Base-by-base conservation (phyloP, 2,797 vertebrate species). In the Leucoraja ocellata region DNA sequence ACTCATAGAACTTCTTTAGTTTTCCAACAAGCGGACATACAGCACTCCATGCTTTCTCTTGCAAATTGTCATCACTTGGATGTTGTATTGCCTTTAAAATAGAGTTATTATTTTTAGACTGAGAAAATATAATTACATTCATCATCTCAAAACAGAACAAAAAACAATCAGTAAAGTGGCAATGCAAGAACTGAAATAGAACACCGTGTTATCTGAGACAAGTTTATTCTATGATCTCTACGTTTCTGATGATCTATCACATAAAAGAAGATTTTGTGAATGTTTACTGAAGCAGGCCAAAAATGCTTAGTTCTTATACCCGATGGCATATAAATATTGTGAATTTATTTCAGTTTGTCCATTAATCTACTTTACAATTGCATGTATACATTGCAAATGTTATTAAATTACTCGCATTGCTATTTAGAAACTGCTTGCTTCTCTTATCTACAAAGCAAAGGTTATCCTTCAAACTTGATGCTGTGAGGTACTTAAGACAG, bases 1-100 rank as follows among this genome's bases (percentile, higher is more conserved):
- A 99, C 97, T 99, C 96, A 46, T 99, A 99, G 96, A 99, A 99
- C 96, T 98, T 99, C 96, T 99, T 99, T 96, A 99, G 97, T 96
- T 97, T 99, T 94, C 98, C 98, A 95, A 99, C 99, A 95, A 98
- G 95, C 71, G 98, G 98, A 93, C 98, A 97, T 91, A 99, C 99
- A 0, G 98, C 98, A 46, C 97, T 97, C 99, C 99, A 99, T 0
- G 99, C 98, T 94, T 98, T 98, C 93, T 99, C 98, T 95, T 99
- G 99, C 88, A 99, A 95, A 23, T 96, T 97, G 95, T 99, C 98
- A 39, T 99, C 98, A 91, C 92, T 97, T 73, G 99, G 98, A 96
- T 99, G 98, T 96, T 99, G 98, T 96, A 99, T 99, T 39, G 99
- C 99, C 98, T 99, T 95, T 3, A 95, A 95, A 63, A 86, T 93